A percentile compares a stretch with the other conserved stretches of the same genome.
These are phyloP conservation scores for Gasterosteus aculeatus DNA, from an alignment of 2,113 vertebrate genomes.

Conservation along the genomic window DNA sequence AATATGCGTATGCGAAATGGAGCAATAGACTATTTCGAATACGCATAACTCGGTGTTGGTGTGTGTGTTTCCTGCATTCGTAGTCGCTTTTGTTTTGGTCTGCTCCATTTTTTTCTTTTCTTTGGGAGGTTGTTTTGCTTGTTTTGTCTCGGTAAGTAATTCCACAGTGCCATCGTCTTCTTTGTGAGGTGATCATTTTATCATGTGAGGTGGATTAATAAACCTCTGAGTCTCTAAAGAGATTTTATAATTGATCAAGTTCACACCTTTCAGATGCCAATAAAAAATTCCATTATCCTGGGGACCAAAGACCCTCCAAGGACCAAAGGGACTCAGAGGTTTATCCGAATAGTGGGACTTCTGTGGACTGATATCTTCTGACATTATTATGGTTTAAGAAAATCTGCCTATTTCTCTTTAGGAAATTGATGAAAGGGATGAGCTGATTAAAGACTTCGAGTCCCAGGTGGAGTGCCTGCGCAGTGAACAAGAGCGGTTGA, in stretches of 20 bases:
- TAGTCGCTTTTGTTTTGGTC: slow-evolving; percentile 47
- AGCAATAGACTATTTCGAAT: slow-evolving; percentile 52
- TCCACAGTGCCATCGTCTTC: slow-evolving; percentile 39
- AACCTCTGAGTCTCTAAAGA: slow-evolving; percentile 57
- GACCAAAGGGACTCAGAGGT: slow-evolving; percentile 56
- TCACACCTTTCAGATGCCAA: background rate
- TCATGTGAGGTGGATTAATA: slow-evolving; percentile 59
- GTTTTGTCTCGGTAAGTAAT: slow-evolving; percentile 61
- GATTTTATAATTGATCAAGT: background rate
- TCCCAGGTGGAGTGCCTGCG: slow-evolving; percentile 88
- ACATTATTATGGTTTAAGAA: slow-evolving; percentile 9
- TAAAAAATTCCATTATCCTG: background rate
- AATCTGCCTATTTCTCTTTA: slow-evolving; percentile 53
- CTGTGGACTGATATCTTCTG: slow-evolving; percentile 3
- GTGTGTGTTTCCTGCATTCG: slow-evolving; percentile 50
- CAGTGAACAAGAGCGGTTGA: slow-evolving; percentile 89
- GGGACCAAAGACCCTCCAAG: background rate
- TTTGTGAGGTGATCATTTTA: slow-evolving; percentile 62
- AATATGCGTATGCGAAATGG: slow-evolving; percentile 61
- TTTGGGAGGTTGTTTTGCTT: slow-evolving; percentile 39
- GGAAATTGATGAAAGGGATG: slow-evolving; percentile 86
- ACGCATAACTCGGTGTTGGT: slow-evolving; percentile 64
- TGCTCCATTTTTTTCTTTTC: slow-evolving; percentile 28
- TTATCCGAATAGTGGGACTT: slow-evolving; percentile 20
- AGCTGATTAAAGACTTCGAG: slow-evolving; percentile 87